Evolutionary conservation across 1,140 invertebrate species (phyloP).

Genomic region (Drosophila leontia): DNA sequence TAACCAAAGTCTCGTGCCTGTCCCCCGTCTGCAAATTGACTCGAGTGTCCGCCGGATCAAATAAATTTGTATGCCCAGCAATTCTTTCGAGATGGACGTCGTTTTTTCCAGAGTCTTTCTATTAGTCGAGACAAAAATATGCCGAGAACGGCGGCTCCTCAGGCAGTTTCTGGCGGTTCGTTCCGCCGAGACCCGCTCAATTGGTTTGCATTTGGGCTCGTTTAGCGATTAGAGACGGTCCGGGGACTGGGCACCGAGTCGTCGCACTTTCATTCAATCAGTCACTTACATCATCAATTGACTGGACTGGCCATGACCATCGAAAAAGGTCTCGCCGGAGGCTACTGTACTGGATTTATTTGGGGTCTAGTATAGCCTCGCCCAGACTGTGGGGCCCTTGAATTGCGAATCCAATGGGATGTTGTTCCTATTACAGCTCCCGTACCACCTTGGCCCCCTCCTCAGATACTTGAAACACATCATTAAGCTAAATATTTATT

Average conservation of each 20-base stretch:
- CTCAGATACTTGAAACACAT: not conserved
- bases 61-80: slow-evolving; percentile 76
- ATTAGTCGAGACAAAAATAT: slow-evolving; percentile 58
- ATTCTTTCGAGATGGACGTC: slow-evolving; percentile 37
- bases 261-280: slow-evolving; percentile 57
- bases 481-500: slow-evolving; percentile 12
- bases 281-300: slow-evolving; percentile 44
- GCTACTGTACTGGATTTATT: slow-evolving; percentile 27
- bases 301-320: slow-evolving; percentile 39
- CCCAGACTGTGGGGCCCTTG: not conserved
- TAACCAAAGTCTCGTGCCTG: slow-evolving; percentile 40
- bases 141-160: not conserved
- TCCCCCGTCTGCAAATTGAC: slow-evolving; percentile 51
- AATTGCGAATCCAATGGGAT: slow-evolving; percentile 4
- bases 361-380: not conserved
- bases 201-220: slow-evolving; percentile 68
- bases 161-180: slow-evolving; percentile 63
- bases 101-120: slow-evolving; percentile 4
- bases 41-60: slow-evolving; percentile 56
- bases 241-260: slow-evolving; percentile 13
- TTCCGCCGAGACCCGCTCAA: slow-evolving; percentile 44
- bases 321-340: slow-evolving; percentile 22
- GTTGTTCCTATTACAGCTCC: not conserved
- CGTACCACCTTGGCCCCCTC: not conserved
- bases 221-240: slow-evolving; percentile 46